Base-by-base conservation (phyloP, 2,113 vertebrate genomes). In the Cyprinodon tularosa region DNA sequence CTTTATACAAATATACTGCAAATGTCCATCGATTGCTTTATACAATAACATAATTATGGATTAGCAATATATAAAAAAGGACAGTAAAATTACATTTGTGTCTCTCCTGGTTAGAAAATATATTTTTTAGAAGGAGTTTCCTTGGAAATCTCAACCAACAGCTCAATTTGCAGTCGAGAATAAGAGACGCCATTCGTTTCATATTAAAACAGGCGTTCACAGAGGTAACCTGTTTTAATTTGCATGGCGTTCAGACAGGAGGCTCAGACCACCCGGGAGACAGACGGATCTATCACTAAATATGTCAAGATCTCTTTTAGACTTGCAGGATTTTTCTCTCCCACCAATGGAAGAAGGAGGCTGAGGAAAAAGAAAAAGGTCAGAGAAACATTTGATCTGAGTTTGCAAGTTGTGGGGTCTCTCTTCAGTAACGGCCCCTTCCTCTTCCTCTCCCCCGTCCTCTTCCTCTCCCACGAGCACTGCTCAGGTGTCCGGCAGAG, bases 401-500 rank as follows among this genome's bases (percentile, higher is more conserved):
- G 45, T 64, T 13, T 4, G 37, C 39, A 45, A 45, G 42, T 36
- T 61, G 42, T 50, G 65, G 11, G 3, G 45, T 38, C 42, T 22
- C 10, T 38, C 48, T 59, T 94, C 77, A 94, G 84, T 73, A 86
- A 3, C 77, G 85, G 12, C 87, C 90, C 72, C 92, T 80, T 39
- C 74, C 72, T 81, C 88, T 64, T 13, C 90, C 20, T 12, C 68
- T 57, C 2, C 78, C 86, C 3, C 86, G 3, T 3, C 84, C 87
- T 47, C 87, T 3, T 5, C 84, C 90, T 72, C 78, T 84, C 66
- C 80, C 96, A 66, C 80, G 74, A 44, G 60, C 66, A 45, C 92
- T 87, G 74, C 85, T 91, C 50, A 99, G 93, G 74, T 97, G 97
- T 74, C 91, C 93, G 0, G 97, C 98, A 0, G 98, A 91, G 12